These are phyloP conservation scores for Scaptomyza caliginosa DNA, from an alignment of 2,888 invertebrate genomes.

Conservation along the genomic window DNA sequence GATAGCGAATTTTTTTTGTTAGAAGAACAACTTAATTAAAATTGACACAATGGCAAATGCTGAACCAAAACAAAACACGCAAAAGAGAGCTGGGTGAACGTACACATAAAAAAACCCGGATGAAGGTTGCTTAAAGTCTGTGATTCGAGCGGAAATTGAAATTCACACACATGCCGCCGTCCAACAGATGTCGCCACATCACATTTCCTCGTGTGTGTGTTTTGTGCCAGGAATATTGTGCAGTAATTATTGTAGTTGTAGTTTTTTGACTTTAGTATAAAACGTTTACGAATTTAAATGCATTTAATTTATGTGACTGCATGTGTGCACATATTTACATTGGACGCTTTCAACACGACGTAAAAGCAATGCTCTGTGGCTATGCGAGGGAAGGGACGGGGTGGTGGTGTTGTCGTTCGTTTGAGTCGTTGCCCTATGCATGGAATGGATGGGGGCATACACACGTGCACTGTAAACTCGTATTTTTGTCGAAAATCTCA, in stretches of 20 bases:
- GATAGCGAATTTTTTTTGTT: slow-evolving; percentile 13
- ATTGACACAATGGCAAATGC: slow-evolving; percentile 18
- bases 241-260: slow-evolving; percentile 54
- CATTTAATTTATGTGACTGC: slow-evolving; percentile 72
- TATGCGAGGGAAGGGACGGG: background rate
- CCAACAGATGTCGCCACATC: slow-evolving; percentile 62
- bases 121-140: slow-evolving; percentile 33
- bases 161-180: slow-evolving; percentile 43
- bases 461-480: slow-evolving; percentile 56
- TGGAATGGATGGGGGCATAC: slow-evolving; percentile 3
- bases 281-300: slow-evolving; percentile 65
- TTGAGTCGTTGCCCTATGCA: background rate
- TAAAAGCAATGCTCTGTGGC: no score
- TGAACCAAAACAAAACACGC: slow-evolving; percentile 1
- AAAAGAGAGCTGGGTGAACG: background rate
- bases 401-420: background rate
- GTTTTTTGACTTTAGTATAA: slow-evolving; percentile 60
- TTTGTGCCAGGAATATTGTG: slow-evolving; percentile 13
- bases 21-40: slow-evolving; percentile 38
- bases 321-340: slow-evolving; percentile 60
- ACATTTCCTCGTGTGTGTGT: background rate
- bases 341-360: slow-evolving; percentile 51
- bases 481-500: slow-evolving; percentile 41
- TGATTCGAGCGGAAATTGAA: slow-evolving; percentile 60
- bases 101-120: slow-evolving; percentile 31